Evolutionary conservation across 23 tunicate genomes (phyloP), one percentile per base, ranked within the genome.

Genomic region (Ciona savignyi): DNA sequence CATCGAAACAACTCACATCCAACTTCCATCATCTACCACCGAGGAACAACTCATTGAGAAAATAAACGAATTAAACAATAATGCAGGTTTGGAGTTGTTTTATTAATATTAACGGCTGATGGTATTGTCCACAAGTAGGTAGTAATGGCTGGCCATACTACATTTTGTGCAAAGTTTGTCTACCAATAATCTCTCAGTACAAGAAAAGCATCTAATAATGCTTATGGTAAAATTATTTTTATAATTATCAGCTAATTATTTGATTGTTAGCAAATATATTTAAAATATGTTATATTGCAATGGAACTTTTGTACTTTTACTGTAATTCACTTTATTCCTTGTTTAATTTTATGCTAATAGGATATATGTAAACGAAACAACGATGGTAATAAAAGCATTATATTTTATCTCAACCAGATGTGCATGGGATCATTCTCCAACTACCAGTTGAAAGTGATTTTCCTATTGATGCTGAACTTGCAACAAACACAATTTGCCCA

Each of bases 351-450:
- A n/a, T n/a, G n/a, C n/a, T n/a, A n/a, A n/a, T n/a, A n/a, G n/a
- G n/a, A n/a, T n/a, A n/a, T n/a, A n/a, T n/a, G n/a, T n/a, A n/a
- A n/a, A n/a, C n/a, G n/a, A n/a, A n/a, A n/a, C n/a, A n/a, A n/a
- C n/a, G n/a, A n/a, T n/a, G n/a, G n/a, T n/a, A n/a, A n/a, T n/a
- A n/a, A n/a, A n/a, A n/a, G n/a, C n/a, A n/a, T n/a, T n/a, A n/a
- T n/a, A n/a, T n/a, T n/a, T n/a, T n/a, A n/a, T n/a, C n/a, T n/a
- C n/a, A n/a, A n/a, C n/a, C 23, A 71, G 90, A 73, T 62, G 82
- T 95, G 32, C 92, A 95, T 65, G 99, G 99, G 24, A 89, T 95
- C 3, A 89, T 95, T 69, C 86, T 95, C 20, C 99, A 95, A 68
- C 74, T 95, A 34, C 99, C 99, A 51, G 48, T 95, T 23, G 96